phyloP scores from a whole-genome alignment of 2,113 vertebrate species.

The Macrotus californicus region DNA sequence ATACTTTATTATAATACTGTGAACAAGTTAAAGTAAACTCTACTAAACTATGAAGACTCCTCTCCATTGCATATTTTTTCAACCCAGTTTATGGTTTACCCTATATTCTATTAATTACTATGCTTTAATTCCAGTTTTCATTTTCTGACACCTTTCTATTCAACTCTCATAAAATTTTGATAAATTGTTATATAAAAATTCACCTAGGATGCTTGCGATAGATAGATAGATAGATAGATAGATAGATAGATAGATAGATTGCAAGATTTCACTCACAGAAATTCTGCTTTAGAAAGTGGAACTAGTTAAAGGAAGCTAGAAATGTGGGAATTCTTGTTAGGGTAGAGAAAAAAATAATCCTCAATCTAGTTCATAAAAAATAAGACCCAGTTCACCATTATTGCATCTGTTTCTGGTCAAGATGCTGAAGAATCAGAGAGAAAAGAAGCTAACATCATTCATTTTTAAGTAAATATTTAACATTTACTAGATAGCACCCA shows the following conservation, averaged over 20 bases:
- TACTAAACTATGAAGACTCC: neutral
- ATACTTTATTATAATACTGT: neutral
- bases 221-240: neutral
- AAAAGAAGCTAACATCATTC: neutral
- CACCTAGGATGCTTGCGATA: neutral
- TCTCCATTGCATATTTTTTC: neutral
- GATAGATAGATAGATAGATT: neutral
- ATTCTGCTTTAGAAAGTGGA: neutral
- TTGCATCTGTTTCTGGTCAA: neutral
- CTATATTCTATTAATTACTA: neutral
- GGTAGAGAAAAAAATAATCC: neutral
- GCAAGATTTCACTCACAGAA: neutral
- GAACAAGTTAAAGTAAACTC: neutral
- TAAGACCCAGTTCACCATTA: neutral
- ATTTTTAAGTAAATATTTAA: neutral
- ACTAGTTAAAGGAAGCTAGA: neutral
- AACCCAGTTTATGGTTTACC: neutral
- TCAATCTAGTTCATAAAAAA: neutral
- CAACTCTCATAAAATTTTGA: neutral
- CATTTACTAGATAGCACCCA: neutral
- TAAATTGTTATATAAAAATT: neutral
- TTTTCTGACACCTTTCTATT: neutral
- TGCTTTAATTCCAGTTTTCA: neutral
- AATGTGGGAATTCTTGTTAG: neutral
- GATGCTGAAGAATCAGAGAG: neutral